Base-by-base conservation (phyloP, 2,113 vertebrate species). In the Cyanoliseus patagonus region DNA sequence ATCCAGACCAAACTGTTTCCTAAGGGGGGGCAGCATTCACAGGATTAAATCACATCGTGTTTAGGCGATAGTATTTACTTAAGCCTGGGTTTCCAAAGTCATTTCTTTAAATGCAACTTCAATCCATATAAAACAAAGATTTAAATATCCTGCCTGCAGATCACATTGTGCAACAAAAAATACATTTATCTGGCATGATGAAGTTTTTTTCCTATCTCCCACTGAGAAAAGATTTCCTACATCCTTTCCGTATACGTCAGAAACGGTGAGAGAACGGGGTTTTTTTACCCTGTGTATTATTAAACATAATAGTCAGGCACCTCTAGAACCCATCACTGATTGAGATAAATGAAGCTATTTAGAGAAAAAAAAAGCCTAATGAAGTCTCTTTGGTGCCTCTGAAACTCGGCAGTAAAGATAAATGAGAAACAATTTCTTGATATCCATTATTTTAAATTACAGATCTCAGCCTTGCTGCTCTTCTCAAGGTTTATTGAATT, bases 371-470 rank as follows among this genome's bases (percentile, higher is more conserved):
- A 96, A 76, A 69, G 10, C 88, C 96, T 98, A 98, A 99, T 98
- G 97, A 98, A 98, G 98, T 98, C 97, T 98, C 98, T 97, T 97
- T 97, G 96, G 94, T 96, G 88, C 96, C 97, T 98, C 96, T 95
- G 95, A 96, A 98, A 97, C 97, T 97, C 95, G 23, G 98, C 98
- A 98, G 97, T 98, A 98, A 98, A 99, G 98, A 98, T 96, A 98
- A 98, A 98, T 98, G 98, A 98, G 98, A 97, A 98, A 98, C 98
- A 97, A 98, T 98, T 98, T 98, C 97, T 98, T 97, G 98, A 97
- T 97, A 93, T 97, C 98, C 97, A 98, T 98, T 98, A 98, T 97
- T 96, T 98, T 98, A 98, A 98, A 98, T 99, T 98, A 99, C 98
- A 98, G 96, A 98, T 98, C 98, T 97, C 96, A 96, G 97, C 96